Conservation (phyloP, 2,888 invertebrate genomes). For the Strigamia transsilvanica region DNA sequence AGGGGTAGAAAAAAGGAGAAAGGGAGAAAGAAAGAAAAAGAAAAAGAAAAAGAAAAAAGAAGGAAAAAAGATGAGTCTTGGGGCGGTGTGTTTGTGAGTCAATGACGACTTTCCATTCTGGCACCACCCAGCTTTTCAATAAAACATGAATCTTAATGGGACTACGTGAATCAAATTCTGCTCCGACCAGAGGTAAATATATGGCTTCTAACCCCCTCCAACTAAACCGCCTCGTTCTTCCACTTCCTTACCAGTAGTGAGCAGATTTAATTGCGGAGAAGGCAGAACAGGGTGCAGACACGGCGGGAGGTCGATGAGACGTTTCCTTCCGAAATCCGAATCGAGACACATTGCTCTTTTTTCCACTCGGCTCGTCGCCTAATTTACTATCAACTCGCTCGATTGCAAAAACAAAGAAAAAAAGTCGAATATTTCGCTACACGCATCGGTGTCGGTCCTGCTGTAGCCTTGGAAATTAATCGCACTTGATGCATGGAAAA, state of each 20-base stretch:
- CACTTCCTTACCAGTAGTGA: constrained; percentile 16
- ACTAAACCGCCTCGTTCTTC: background rate
- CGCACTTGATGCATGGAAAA: too few relatives aligned
- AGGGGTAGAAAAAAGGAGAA: background rate
- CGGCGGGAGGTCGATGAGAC: constrained; percentile 26
- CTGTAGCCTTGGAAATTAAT: too few relatives aligned
- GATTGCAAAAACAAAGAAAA: too few relatives aligned
- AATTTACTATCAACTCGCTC: background rate
- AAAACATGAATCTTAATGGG: constrained; percentile 41
- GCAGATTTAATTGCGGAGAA: constrained; percentile 13
- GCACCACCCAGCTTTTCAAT: constrained; percentile 24
- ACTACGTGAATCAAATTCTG: constrained; percentile 18
- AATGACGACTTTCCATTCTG: constrained; percentile 33
- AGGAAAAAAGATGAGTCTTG: background rate
- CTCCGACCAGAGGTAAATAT: constrained; percentile 21
- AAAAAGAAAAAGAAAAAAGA: background rate
- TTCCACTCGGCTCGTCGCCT: background rate
- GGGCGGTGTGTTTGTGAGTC: constrained; percentile 45
- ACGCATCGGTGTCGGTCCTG: too few relatives aligned
- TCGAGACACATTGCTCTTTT: constrained; percentile 20
- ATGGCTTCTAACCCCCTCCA: background rate
- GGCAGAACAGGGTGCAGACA: background rate
- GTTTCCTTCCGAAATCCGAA: constrained; percentile 19
- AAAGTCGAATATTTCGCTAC: too few relatives aligned
- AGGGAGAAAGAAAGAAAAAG: background rate